These are phyloP conservation scores for Pomatorhinus ruficollis DNA, from an alignment of 2,113 vertebrate species.

Conservation along the genomic window DNA sequence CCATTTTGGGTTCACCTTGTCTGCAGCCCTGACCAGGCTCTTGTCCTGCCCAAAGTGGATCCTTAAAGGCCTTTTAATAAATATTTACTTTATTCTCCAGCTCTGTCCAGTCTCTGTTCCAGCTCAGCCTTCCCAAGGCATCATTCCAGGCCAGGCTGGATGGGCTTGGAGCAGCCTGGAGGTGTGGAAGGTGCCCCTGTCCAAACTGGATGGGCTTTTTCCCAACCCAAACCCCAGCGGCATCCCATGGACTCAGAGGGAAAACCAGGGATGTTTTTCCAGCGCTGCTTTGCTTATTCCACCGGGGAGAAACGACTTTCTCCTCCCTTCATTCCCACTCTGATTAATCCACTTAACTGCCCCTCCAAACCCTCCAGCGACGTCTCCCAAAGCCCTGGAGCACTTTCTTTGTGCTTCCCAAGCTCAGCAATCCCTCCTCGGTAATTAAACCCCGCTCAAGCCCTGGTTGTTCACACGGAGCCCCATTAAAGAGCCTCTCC, in stretches of 20 bases:
- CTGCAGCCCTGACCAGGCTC: neutral
- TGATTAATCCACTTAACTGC: neutral
- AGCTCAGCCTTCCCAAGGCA: neutral
- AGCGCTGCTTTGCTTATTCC: neutral
- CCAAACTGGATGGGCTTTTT: neutral
- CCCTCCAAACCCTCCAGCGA: neutral
- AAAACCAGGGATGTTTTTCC: neutral
- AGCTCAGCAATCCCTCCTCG: neutral
- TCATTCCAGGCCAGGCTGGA: neutral
- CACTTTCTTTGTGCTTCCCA: neutral
- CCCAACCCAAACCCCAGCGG: neutral
- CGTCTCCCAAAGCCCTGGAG: neutral
- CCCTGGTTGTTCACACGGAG: neutral
- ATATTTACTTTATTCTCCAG: neutral
- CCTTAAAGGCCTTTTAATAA: neutral
- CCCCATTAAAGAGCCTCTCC: neutral
- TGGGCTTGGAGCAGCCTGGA: neutral
- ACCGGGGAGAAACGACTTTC: neutral
- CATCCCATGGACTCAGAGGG: neutral
- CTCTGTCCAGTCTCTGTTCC: neutral
- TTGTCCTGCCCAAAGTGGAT: neutral
- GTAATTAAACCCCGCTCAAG: conserved; percentile 34
- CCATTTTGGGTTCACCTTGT: neutral
- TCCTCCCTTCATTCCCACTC: neutral
- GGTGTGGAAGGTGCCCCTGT: neutral